A percentile compares a stretch with the other conserved stretches of the same genome.
Evolutionary conservation across 2,888 invertebrate genomes (phyloP).

Genomic region (Dexiosoma caninum): DNA sequence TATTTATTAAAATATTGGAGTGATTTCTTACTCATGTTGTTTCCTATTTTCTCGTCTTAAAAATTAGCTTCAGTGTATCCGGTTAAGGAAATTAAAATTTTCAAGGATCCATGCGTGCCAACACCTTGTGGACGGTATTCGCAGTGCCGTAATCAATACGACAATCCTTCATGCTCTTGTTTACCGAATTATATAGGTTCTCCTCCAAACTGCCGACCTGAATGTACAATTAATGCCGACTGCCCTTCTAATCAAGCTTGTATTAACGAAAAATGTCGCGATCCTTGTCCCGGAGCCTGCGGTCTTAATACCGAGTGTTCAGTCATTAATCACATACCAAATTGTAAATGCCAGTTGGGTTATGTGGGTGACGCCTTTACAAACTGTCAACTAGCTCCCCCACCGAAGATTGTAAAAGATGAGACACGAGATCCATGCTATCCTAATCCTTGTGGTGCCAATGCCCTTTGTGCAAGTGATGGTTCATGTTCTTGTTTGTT

Average conservation of each 20-base stretch:
- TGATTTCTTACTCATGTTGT: neutral
- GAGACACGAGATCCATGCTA: slow-evolving; percentile 80
- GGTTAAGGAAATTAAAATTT: slow-evolving; percentile 66
- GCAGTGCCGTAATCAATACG: slow-evolving; percentile 81
- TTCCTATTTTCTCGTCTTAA: neutral
- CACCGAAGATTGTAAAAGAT: slow-evolving; percentile 68
- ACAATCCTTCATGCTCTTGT: slow-evolving; percentile 83
- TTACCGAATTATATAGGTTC: slow-evolving; percentile 83
- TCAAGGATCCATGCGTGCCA: slow-evolving; percentile 81
- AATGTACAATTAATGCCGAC: slow-evolving; percentile 85
- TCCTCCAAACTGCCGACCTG: slow-evolving; percentile 85
- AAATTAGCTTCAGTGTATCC: slow-evolving; percentile 68
- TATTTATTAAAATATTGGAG: neutral
- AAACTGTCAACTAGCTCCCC: slow-evolving; percentile 76
- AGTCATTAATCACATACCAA: slow-evolving; percentile 86
- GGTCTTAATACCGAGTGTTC: slow-evolving; percentile 82
- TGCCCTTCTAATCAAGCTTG: slow-evolving; percentile 87
- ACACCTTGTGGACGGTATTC: slow-evolving; percentile 84
- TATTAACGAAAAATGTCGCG: slow-evolving; percentile 85
- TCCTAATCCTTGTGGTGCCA: slow-evolving; percentile 88
- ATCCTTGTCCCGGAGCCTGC: slow-evolving; percentile 90
- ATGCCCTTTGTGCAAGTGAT: slow-evolving; percentile 83
- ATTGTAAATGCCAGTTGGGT: slow-evolving; percentile 84
- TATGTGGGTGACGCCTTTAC: slow-evolving; percentile 87
- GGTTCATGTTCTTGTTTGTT: slow-evolving; percentile 83